Percentiles rank a stretch among this genome's conserved stretches.
phyloP scores from a whole-genome alignment of 2,797 vertebrate genomes.

The Setipinna tenuifilis region DNA sequence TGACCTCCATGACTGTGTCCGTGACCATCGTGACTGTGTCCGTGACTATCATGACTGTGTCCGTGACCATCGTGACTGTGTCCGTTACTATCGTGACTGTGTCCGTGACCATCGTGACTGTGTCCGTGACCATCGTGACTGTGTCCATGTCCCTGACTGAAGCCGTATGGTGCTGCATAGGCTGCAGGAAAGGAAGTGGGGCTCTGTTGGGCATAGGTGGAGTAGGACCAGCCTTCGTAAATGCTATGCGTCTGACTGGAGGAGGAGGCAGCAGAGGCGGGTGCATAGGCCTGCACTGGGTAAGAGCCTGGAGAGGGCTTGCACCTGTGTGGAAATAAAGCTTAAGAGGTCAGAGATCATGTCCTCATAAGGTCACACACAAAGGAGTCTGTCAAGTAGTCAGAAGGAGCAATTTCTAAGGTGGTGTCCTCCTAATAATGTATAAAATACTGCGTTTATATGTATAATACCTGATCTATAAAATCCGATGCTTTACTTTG shows the following conservation, averaged over 20 bases:
- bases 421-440: background rate
- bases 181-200: constrained; percentile 12
- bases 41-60: background rate
- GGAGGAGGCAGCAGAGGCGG: constrained; percentile 30
- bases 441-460: background rate
- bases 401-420: background rate
- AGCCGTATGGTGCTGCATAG: constrained; percentile 21
- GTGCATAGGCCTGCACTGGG: constrained; percentile 59
- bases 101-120: constrained; percentile 6
- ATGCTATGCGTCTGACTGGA: constrained; percentile 22
- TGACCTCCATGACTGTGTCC: constrained; percentile 24
- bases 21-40: constrained; percentile 26
- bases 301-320: constrained; percentile 59
- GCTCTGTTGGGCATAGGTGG: constrained; percentile 40
- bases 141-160: constrained; percentile 13
- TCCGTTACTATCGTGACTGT: background rate
- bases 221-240: constrained; percentile 55
- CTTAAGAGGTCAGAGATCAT: background rate
- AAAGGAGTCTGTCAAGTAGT: background rate
- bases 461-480: too few species aligned
- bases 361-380: background rate
- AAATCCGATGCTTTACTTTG: too few species aligned
- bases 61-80: constrained; percentile 29
- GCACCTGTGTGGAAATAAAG: constrained; percentile 40
- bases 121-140: constrained; percentile 28